phyloP scores from a whole-genome alignment of 1,140 invertebrate genomes.

The Caerostris extrusa region DNA sequence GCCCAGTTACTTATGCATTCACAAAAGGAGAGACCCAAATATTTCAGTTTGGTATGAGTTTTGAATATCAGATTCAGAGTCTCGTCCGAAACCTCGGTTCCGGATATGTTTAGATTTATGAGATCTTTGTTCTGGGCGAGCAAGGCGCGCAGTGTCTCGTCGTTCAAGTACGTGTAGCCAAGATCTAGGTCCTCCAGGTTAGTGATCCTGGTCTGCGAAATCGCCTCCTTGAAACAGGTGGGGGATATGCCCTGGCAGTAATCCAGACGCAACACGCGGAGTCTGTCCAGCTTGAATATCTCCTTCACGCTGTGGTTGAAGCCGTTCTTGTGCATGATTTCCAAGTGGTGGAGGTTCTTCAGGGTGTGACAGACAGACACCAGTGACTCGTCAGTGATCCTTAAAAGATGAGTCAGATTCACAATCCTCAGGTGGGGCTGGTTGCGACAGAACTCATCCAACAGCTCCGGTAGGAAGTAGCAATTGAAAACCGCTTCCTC shows the following conservation, averaged over 20 bases:
- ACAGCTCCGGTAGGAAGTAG: neutral
- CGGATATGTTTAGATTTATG: neutral
- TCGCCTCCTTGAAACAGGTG: neutral
- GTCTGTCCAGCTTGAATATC: neutral
- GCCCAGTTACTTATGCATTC: neutral
- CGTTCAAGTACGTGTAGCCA: neutral
- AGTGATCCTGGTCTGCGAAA: neutral
- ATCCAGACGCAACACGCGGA: neutral
- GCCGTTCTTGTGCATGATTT: neutral
- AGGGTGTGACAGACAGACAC: neutral
- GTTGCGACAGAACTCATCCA: neutral
- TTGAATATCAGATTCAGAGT: neutral
- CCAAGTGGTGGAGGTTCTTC: neutral
- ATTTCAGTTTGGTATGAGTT: neutral
- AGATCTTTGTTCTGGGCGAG: neutral
- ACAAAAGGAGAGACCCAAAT: neutral
- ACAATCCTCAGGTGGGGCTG: neutral
- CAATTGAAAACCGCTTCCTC: neutral
- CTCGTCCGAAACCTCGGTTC: neutral
- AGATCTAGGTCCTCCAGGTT: neutral
- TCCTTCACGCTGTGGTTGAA: neutral
- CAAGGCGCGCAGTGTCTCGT: neutral
- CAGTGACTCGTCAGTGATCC: neutral
- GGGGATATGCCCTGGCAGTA: neutral
- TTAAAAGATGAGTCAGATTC: neutral